Base-by-base conservation (phyloP, 1,140 invertebrate species). In the Frieseomelitta varia region DNA sequence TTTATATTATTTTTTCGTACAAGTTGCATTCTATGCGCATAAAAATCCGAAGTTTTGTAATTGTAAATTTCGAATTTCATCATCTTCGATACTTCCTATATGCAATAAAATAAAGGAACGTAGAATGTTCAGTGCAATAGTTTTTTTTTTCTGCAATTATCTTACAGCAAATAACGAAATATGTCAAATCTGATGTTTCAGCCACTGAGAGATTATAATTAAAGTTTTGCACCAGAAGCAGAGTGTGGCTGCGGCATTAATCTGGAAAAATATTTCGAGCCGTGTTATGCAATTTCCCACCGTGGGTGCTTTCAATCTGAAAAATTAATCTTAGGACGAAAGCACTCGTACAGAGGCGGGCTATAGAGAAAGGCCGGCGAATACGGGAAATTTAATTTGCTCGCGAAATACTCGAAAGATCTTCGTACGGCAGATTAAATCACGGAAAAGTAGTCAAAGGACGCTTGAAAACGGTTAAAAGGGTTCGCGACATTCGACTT, bases 351-450 rank as follows among this genome's bases (percentile, higher is more conserved):
- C 27, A 75, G 61, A 21, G 58, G 30, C 27, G 51, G 15, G 30
- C 51, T 55, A 30, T 24, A 56, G 51, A 56, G 69, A 63, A 51
- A 21, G 15, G 39, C 47, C 34, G 56, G 51, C 72, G 80, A 81
- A 76, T 67, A 81, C 51, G 61, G 80, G 76, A 81, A 75, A 81
- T 81, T 81, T 81, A 81, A 81, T 81, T 81, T 68, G 80, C 72
- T 76, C 24, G 80, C 61, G 72, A 75, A 81, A 75, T 75, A 74
- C 71, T 81, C 30, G 69, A 76, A 81, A 63, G 72, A 81, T 76
- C 30, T 67, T 47, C 39, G 30, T 76, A 76, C 58, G 72, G 27
- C 72, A 56, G 80, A 76, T 76, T 74, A 81, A 81, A 81, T 30
- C 51, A 63, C 72, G 80, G 72, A 2, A 55, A 81, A 67, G 72